Conservation (phyloP, 2,888 invertebrate species). For the Druceiella hillmani region DNA sequence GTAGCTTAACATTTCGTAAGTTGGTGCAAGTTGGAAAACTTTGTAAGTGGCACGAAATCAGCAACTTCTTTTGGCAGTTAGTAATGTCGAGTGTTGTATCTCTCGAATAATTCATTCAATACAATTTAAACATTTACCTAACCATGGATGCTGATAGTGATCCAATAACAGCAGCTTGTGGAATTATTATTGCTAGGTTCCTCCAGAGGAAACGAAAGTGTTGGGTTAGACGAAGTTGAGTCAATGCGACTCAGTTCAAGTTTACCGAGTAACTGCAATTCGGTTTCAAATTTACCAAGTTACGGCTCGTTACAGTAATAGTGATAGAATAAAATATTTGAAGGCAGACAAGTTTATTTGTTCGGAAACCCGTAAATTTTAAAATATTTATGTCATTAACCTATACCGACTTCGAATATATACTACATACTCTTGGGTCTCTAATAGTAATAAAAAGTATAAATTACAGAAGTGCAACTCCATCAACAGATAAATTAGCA, state of each 20-base stretch:
- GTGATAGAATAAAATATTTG: too few species aligned
- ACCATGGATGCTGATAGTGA: slow-evolving; percentile 15
- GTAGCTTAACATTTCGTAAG: slow-evolving; percentile 18
- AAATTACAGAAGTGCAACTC: slow-evolving; percentile 19
- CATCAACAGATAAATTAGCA: slow-evolving; percentile 16
- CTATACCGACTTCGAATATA: slow-evolving; percentile 23
- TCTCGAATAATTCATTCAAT: slow-evolving; percentile 14
- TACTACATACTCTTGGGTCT: slow-evolving; percentile 22
- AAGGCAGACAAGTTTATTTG: slow-evolving; percentile 19
- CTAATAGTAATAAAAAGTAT: slow-evolving; percentile 23
- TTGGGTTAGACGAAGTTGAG: slow-evolving; percentile 21
- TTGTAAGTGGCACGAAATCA: slow-evolving; percentile 17
- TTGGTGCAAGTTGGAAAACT: slow-evolving; percentile 20
- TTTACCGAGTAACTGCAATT: too few species aligned
- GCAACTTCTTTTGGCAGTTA: slow-evolving; percentile 15
- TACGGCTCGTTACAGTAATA: slow-evolving; percentile 21
- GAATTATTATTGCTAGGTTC: slow-evolving; percentile 12
- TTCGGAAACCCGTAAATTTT: slow-evolving; percentile 17
- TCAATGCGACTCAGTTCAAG: too few species aligned
- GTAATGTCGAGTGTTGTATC: slow-evolving; percentile 15
- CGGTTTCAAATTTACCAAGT: slow-evolving; percentile 18
- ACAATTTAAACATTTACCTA: too few species aligned
- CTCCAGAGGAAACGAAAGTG: too few species aligned
- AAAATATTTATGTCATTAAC: slow-evolving; percentile 20
- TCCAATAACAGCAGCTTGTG: slow-evolving; percentile 16